phyloP scores from a whole-genome alignment of 2,113 vertebrate species.

The Sakesphorus luctuosus region DNA sequence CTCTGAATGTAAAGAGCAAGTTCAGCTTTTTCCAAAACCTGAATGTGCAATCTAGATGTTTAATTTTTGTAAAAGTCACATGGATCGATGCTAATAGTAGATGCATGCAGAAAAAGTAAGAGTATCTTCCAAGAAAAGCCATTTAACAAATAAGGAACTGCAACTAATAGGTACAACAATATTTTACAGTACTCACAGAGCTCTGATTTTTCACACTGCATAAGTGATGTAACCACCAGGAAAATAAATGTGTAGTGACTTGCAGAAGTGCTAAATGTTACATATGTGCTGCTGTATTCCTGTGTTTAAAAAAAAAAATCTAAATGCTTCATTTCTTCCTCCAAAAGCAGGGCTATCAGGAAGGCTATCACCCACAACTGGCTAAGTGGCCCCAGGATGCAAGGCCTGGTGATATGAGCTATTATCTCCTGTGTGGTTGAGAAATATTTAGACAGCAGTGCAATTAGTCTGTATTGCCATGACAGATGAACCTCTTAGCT shows the following conservation, averaged over 20 bases:
- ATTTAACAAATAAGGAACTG: conserved; percentile 25
- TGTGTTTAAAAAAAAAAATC: neutral
- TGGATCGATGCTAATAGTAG: conserved; percentile 17
- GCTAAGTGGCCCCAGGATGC: neutral
- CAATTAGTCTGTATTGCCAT: neutral
- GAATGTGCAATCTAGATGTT: neutral
- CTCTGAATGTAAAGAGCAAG: neutral
- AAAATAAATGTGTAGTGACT: neutral
- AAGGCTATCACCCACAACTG: neutral
- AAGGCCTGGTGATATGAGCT: neutral
- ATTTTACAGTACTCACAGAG: neutral
- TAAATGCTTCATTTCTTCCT: neutral
- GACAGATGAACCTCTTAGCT: neutral
- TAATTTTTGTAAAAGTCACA: conserved; percentile 19
- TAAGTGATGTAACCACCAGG: neutral
- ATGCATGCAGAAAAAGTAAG: neutral
- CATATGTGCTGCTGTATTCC: neutral
- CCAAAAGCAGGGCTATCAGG: neutral
- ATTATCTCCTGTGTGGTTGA: neutral
- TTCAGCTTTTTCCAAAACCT: conserved; percentile 51
- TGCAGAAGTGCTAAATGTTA: neutral
- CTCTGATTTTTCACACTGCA: neutral
- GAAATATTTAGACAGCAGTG: conserved; percentile 5
- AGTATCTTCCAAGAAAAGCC: conserved; percentile 23
- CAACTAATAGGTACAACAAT: conserved; percentile 1